A percentile compares a stretch with the other conserved stretches of the same genome.
phyloP scores from a whole-genome alignment of 2,113 vertebrate species.

The Phycodurus eques region DNA sequence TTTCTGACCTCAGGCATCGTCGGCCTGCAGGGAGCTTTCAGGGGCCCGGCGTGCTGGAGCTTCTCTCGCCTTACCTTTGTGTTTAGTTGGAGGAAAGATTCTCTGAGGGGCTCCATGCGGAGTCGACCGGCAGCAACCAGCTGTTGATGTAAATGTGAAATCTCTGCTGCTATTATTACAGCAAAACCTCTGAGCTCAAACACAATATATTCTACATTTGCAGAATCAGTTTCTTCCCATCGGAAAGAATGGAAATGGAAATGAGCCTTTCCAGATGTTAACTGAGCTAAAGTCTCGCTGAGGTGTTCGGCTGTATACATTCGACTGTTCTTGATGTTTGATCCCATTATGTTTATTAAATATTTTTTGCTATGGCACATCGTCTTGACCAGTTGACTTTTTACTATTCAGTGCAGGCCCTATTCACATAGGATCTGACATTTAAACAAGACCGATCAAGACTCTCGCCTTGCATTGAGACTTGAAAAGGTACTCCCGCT shows the following conservation, averaged over 20 bases:
- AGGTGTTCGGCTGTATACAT: too few species aligned
- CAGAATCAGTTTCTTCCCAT: neutral
- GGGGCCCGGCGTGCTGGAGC: slow-evolving; percentile 8
- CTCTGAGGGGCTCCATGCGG: slow-evolving; percentile 32
- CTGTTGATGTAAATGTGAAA: slow-evolving; percentile 23
- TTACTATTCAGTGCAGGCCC: too few species aligned
- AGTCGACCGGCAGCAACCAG: slow-evolving; percentile 10
- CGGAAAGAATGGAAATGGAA: neutral
- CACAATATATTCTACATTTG: neutral
- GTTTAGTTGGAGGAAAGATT: slow-evolving; percentile 29
- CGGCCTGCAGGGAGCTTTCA: slow-evolving; percentile 35
- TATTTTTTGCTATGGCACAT: too few species aligned
- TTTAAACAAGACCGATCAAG: too few species aligned
- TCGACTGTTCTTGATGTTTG: too few species aligned
- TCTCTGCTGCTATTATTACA: neutral
- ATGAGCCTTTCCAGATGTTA: neutral
- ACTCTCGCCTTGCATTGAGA: too few species aligned
- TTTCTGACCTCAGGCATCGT: slow-evolving; percentile 32
- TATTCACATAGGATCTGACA: neutral
- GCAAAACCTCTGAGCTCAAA: neutral
- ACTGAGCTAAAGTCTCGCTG: neutral
- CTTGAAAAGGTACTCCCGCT: too few species aligned
- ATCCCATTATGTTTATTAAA: too few species aligned
- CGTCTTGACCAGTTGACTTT: too few species aligned
- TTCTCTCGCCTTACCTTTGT: slow-evolving; percentile 28